Evolutionary conservation across 2,888 invertebrate genomes (phyloP), one percentile per base, ranked within the genome.

Genomic region (Rhimphoctona megacephalus): DNA sequence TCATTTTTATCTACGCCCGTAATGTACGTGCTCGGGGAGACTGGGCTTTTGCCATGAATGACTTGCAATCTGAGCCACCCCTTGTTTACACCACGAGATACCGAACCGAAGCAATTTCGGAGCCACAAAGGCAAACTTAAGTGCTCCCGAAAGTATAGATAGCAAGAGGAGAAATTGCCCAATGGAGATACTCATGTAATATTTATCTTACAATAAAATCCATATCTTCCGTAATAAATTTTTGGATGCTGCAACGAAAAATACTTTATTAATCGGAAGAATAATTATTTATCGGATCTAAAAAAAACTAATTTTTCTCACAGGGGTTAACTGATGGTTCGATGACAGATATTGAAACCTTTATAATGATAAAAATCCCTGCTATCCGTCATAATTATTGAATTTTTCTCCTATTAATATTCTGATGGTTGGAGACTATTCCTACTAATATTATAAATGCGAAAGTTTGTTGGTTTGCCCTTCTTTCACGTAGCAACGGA

Each of bases 11-110:
- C 33, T 66, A 30, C 66, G 74, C 70, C 66, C 66, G 22, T 43
- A 70, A 14, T 43, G 61, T 81, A 82, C 86, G 83, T 82, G 88
- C 36, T 52, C 61, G 64, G 72, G 72, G 72, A 22, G 70, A n/a
- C 54, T 67, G 66, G 33, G 74, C 69, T 57, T 84, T 66, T 49
- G 39, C 67, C 85, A 52, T 70, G 76, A 83, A 73, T 76, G 88
- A 85, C 84, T 82, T 83, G 88, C 85, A 81, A 81, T 72, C 64
- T 81, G 88, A 89, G 89, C 86, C 88, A 83, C 87, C 87, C 90
- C 89, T 91, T 91, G 91, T 91, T 91, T 91, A 89, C 89, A 90
- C 89, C 87, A 79, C 88, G 78, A 88, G 89, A 89, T 87, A 89
- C 86, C 85, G 76, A 89, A 91, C 87, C 88, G 88, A 73, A 81